phyloP scores from a whole-genome alignment of 2,113 vertebrate genomes.

The Muntiacus muntjak region DNA sequence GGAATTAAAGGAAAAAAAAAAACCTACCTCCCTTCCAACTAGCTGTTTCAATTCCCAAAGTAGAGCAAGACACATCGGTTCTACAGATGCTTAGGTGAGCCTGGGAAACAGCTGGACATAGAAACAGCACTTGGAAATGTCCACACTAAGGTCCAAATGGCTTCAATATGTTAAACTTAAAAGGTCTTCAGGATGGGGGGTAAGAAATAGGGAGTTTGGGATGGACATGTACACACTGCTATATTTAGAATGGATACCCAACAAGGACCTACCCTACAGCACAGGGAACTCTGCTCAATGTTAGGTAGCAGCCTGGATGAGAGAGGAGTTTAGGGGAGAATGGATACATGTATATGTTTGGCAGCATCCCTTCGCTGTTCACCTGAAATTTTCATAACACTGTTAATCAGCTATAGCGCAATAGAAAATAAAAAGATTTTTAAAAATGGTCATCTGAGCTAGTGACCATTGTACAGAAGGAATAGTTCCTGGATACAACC shows the following conservation, averaged over 20 bases:
- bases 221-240: background rate
- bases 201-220: background rate
- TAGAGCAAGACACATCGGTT: background rate
- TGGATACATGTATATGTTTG: background rate
- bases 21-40: background rate
- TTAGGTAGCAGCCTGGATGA: background rate
- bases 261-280: background rate
- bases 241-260: background rate
- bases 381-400: background rate
- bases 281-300: background rate
- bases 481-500: background rate
- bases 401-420: background rate
- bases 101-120: background rate
- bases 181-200: background rate
- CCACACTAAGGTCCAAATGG: background rate
- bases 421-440: background rate
- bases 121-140: background rate
- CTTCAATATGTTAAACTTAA: background rate
- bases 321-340: background rate
- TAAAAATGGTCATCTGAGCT: background rate
- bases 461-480: background rate
- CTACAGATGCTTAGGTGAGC: background rate
- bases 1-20: background rate
- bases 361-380: background rate
- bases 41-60: background rate